Evolutionary conservation across 2,888 invertebrate species (phyloP).

Genomic region (Troides helena): DNA sequence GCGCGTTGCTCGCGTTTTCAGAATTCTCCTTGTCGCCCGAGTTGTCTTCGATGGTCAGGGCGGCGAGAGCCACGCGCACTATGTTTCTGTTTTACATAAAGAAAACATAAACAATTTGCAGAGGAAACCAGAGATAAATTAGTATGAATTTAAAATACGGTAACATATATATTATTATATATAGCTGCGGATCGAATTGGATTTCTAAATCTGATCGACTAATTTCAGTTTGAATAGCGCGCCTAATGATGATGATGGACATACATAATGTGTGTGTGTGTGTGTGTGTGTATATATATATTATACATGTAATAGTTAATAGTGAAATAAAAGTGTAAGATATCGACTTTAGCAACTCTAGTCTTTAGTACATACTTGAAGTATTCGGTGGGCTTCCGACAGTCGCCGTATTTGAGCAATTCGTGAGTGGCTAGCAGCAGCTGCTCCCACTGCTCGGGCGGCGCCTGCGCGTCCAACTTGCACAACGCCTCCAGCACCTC

Average conservation of each 20-base stretch:
- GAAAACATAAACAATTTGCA: constrained; percentile 11
- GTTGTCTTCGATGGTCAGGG: constrained; percentile 75
- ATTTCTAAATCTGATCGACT: no score
- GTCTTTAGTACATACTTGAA: constrained; percentile 61
- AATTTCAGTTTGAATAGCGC: no score
- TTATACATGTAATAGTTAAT: no score
- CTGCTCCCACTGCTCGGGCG: constrained; percentile 62
- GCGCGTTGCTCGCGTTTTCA: constrained; percentile 56
- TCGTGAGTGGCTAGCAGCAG: constrained; percentile 70
- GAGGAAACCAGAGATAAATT: no score
- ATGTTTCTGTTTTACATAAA: constrained; percentile 74
- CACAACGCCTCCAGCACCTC: constrained; percentile 72
- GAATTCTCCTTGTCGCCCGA: constrained; percentile 66
- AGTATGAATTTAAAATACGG: no score
- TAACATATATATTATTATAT: no score
- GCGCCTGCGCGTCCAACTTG: constrained; percentile 61
- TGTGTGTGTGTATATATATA: no score
- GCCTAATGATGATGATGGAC: no score
- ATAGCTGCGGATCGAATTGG: no score
- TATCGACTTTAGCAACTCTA: no score
- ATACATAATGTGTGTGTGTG: no score
- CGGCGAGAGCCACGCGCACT: constrained; percentile 88
- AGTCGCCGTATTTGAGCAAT: constrained; percentile 73
- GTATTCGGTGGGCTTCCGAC: constrained; percentile 63
- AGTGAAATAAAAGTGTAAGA: no score